These are phyloP conservation scores for Paracyclopina nana DNA, from an alignment of 1,140 invertebrate species.

Conservation along the genomic window DNA sequence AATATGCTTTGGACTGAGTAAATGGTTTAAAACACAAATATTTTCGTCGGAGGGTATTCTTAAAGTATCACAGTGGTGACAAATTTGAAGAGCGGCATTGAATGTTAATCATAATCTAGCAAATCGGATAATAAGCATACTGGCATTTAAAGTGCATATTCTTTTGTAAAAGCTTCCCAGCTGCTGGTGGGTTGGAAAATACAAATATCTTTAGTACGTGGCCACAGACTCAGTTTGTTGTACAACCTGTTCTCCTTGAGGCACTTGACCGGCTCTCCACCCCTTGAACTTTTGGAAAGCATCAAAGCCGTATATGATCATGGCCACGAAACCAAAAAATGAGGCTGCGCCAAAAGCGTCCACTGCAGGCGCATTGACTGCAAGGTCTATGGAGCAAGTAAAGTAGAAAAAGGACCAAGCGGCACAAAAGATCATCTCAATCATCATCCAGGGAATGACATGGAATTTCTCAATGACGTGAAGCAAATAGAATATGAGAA, in stretches of 20 bases:
- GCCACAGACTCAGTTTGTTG: background rate
- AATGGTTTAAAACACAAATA: no score
- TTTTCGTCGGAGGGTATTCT: no score
- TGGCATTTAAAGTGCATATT: no score
- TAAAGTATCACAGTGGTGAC: no score
- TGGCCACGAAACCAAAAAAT: constrained; percentile 59
- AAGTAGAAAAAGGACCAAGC: constrained; percentile 48
- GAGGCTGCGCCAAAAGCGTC: constrained; percentile 40
- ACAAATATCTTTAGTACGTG: no score
- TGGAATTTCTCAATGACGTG: constrained; percentile 64
- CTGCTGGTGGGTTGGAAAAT: no score
- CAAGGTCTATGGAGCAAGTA: constrained; percentile 41
- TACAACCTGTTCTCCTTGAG: constrained; percentile 45
- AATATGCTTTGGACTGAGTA: no score
- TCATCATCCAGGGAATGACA: constrained; percentile 64
- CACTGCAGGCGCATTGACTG: constrained; percentile 27
- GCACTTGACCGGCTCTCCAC: constrained; percentile 39
- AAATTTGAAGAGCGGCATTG: no score
- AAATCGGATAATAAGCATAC: no score
- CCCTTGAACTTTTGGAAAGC: constrained; percentile 49
- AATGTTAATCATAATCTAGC: no score
- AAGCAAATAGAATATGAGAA: constrained; percentile 59
- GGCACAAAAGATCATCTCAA: constrained; percentile 50
- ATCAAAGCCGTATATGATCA: constrained; percentile 51
- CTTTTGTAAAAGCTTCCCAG: no score